These are phyloP conservation scores for Zosterops borbonicus DNA, from an alignment of 2,113 vertebrate genomes.

Conservation along the genomic window DNA sequence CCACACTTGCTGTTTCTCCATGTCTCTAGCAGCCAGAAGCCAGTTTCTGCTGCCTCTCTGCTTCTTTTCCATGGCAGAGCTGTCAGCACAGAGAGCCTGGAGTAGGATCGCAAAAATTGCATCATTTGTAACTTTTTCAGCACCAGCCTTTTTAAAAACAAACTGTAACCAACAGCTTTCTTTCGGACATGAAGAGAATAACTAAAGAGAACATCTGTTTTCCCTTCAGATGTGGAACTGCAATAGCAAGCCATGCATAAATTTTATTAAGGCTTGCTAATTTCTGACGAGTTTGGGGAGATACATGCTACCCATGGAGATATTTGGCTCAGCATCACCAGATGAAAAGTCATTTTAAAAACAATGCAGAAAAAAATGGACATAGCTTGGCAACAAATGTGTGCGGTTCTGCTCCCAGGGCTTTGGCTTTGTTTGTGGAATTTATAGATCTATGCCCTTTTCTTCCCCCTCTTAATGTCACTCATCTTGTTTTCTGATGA, in stretches of 20 bases:
- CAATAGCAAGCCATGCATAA: constrained; percentile 48
- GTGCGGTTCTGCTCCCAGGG: neutral
- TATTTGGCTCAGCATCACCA: constrained; percentile 2
- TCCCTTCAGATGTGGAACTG: constrained; percentile 51
- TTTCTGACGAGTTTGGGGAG: constrained; percentile 18
- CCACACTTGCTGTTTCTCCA: too few relatives aligned
- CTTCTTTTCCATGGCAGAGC: too few relatives aligned
- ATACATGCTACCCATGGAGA: neutral
- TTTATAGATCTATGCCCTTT: neutral
- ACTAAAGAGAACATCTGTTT: constrained; percentile 69
- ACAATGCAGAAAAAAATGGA: neutral
- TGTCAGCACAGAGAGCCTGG: neutral
- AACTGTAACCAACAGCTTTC: constrained; percentile 40
- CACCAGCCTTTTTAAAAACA: neutral
- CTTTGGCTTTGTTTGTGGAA: neutral
- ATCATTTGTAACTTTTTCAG: constrained; percentile 56
- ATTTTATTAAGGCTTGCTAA: constrained; percentile 66
- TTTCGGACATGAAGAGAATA: constrained; percentile 45
- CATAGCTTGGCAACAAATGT: neutral
- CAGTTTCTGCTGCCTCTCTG: too few relatives aligned
- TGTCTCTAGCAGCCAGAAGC: too few relatives aligned
- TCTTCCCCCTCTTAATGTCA: neutral
- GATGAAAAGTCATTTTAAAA: constrained; percentile 25
- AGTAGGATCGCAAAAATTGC: constrained; percentile 24
- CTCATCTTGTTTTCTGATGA: neutral